Conservation (phyloP, 2,113 vertebrate genomes). For the Mobula hypostoma region DNA sequence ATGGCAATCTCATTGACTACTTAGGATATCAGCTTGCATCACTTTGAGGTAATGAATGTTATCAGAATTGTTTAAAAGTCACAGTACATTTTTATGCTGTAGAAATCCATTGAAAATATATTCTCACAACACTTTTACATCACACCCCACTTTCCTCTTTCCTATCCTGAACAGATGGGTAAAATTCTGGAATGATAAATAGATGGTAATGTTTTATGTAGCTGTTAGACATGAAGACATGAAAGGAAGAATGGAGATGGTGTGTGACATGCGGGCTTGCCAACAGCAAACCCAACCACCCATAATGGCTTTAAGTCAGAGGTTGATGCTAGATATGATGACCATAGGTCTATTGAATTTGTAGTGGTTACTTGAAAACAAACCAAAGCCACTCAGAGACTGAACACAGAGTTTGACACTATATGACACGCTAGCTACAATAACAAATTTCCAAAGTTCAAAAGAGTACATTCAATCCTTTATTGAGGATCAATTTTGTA, state of each 20-base stretch:
- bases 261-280: neutral
- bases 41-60: neutral
- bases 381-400: too few species aligned
- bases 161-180: too few species aligned
- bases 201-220: neutral
- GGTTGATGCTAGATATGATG: neutral
- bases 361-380: too few species aligned
- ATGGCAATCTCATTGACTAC: neutral
- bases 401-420: too few species aligned
- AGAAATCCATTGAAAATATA: neutral
- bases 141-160: neutral
- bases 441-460: too few species aligned
- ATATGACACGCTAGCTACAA: too few species aligned
- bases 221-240: neutral
- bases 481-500: too few species aligned
- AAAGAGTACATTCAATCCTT: too few species aligned
- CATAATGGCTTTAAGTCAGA: neutral
- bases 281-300: neutral
- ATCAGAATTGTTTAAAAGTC: neutral
- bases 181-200: neutral
- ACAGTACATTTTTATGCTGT: neutral
- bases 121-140: neutral
- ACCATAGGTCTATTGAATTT: neutral
- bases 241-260: neutral
- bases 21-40: neutral